These are phyloP conservation scores for Plumapathes pennacea DNA, from an alignment of 92 coral and sea anemone genomes.

Conservation along the genomic window DNA sequence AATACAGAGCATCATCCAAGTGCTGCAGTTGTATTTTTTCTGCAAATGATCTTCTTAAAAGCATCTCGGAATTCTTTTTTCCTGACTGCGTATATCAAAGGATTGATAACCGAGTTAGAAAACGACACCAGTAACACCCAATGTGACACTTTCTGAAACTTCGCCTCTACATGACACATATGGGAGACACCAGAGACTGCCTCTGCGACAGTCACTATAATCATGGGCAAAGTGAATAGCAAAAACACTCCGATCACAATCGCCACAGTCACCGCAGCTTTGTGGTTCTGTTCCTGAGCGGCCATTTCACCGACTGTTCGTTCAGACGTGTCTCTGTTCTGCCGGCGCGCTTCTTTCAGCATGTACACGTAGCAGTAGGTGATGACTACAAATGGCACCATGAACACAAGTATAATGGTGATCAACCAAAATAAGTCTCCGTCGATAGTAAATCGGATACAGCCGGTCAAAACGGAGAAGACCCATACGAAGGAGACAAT, in stretches of 20 bases:
- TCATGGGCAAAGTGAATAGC: conserved; percentile 8
- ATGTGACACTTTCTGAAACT: conserved; percentile 6
- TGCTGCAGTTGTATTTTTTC: too few relatives aligned
- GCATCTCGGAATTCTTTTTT: conserved; percentile 27
- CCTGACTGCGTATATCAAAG: conserved; percentile 34
- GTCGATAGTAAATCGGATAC: conserved; percentile 11
- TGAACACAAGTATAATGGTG: conserved; percentile 1
- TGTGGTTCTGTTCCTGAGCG: conserved; percentile 1
- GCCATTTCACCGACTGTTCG: neutral
- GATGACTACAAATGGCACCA: conserved; percentile 9
- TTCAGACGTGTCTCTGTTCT: neutral
- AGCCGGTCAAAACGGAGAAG: conserved; percentile 7
- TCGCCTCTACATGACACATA: conserved; percentile 3
- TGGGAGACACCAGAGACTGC: neutral
- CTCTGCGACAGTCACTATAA: conserved; percentile 5
- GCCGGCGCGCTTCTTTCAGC: conserved; percentile 16
- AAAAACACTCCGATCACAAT: conserved; percentile 25
- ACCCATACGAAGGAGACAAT: conserved; percentile 3
- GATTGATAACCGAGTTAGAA: conserved; percentile 30
- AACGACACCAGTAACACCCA: conserved; percentile 17
- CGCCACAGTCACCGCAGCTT: conserved; percentile 25
- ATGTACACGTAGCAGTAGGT: conserved; percentile 13
- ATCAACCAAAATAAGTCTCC: conserved; percentile 16
- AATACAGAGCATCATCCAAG: too few relatives aligned
- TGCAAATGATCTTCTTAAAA: too few relatives aligned